Evolutionary conservation across 2,888 invertebrate species (phyloP).

Genomic region (Nymphalis polychloros): DNA sequence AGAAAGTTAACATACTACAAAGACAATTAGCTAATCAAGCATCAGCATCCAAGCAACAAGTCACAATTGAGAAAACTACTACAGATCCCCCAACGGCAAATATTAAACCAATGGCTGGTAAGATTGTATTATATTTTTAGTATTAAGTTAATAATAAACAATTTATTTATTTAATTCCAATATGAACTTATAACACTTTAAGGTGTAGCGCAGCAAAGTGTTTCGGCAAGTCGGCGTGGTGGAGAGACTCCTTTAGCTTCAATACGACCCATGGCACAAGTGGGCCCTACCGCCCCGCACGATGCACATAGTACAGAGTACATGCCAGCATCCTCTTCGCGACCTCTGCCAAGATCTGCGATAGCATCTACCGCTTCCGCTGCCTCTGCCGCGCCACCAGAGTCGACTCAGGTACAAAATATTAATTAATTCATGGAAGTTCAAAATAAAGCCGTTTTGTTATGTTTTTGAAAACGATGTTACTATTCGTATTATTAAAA

Average conservation of each 20-base stretch:
- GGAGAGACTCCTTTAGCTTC: constrained; percentile 93
- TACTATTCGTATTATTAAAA: neutral
- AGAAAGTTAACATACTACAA: constrained; percentile 86
- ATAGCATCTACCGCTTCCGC: constrained; percentile 85
- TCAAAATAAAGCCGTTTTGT: too few relatives aligned
- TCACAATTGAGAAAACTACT: constrained; percentile 78
- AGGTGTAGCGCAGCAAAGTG: constrained; percentile 76
- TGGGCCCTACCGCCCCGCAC: constrained; percentile 89
- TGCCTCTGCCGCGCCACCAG: constrained; percentile 79
- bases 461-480: too few relatives aligned
- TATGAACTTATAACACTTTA: neutral
- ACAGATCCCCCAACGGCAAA: constrained; percentile 90
- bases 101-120: constrained; percentile 95
- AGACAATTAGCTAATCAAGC: constrained; percentile 87
- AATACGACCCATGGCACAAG: constrained; percentile 93
- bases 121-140: constrained; percentile 48
- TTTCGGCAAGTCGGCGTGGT: constrained; percentile 84
- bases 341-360: constrained; percentile 81
- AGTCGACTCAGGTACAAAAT: constrained; percentile 65
- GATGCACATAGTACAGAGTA: constrained; percentile 86
- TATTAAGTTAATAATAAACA: neutral
- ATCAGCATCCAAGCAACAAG: constrained; percentile 84
- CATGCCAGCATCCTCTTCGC: constrained; percentile 91
- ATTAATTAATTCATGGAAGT: neutral
- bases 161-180: constrained; percentile 3